Base-by-base conservation (phyloP, 2,888 invertebrate species). In the Acanthopleura granulata region DNA sequence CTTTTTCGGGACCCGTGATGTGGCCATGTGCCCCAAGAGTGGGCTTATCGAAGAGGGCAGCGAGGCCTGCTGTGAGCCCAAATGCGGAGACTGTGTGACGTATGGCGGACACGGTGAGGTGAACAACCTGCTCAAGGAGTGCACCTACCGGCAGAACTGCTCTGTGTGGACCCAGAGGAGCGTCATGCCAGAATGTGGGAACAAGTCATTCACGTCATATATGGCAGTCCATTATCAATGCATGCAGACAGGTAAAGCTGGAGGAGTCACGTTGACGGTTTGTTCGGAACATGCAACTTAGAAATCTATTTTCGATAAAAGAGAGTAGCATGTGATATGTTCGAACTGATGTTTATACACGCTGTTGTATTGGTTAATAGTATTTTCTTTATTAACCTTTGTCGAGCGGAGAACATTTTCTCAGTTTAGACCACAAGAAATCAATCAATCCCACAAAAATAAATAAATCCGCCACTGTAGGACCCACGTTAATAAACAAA, bases 171-270 rank as follows among this genome's bases (percentile, higher is more conserved):
- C 66, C 6, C 66, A 66, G 66, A 22, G 66, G 16, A 66, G 25
- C 22, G 66, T 66, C 9, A 66, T 66, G 22, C 16, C 66, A 16
- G 25, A 66, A 18, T 66, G 66, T 66, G 66, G 66, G 16, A 27
- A 22, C 29, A 66, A 66, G 25, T 27, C 66, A 3, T 66, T 66
- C 29, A 27, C 66, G 15, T 22, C 66, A 14, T 66, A 66, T 25
- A 66, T 66, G 66, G 66, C 66, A 27, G 66, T 66, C 3, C 66
- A 66, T 27, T 66, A 66, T 66, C 66, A 66, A 14, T 66, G 66
- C 25, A 66, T 14, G 25, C 16, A 22, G 6, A 27, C 29, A 27
- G 22, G 66, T 66, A 66, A 66, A 27, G 22, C 22, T 57, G 57
- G 3, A 12, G 57, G 12, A 57, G 1, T n/a, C 12, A 57, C 57